A percentile compares a stretch with the other conserved stretches of the same genome.
Conservation (phyloP, 2,113 vertebrate species). For the Lepus americanus region DNA sequence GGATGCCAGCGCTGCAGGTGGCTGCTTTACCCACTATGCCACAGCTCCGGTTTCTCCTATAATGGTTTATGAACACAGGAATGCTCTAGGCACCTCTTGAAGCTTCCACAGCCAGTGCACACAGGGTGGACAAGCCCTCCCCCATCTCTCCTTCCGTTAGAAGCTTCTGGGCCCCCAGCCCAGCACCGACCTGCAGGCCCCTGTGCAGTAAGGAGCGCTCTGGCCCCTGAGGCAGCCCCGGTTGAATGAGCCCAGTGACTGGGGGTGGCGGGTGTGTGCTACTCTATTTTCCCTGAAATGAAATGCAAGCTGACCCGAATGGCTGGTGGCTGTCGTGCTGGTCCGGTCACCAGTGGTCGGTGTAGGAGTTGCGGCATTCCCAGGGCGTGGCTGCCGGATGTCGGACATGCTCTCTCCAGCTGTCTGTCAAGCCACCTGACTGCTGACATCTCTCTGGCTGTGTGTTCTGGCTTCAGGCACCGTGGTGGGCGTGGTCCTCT, state of each 20-base stretch:
- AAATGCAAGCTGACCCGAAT: accelerated
- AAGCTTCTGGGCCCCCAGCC: neutral
- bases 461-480: constrained; percentile 88
- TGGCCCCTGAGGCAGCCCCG: accelerated
- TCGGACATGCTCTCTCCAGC: accelerated
- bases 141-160: neutral
- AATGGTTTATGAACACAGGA: accelerated
- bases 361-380: accelerated
- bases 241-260: no score
- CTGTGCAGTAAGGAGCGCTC: accelerated
- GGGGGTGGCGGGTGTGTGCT: accelerated
- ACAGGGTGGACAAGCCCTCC: neutral
- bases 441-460: neutral
- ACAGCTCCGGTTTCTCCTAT: no score
- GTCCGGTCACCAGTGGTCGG: accelerated
- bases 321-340: accelerated
- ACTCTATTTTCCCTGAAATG: neutral
- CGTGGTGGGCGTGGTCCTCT: constrained; percentile 97
- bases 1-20: no score
- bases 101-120: neutral
- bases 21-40: no score
- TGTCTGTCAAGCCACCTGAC: accelerated
- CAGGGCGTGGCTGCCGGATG: accelerated
- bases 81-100: neutral
- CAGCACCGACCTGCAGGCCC: accelerated